A percentile compares a stretch with the other conserved stretches of the same genome.
These are phyloP conservation scores for Nanorana parkeri DNA, from an alignment of 2,113 vertebrate species.

Conservation along the genomic window DNA sequence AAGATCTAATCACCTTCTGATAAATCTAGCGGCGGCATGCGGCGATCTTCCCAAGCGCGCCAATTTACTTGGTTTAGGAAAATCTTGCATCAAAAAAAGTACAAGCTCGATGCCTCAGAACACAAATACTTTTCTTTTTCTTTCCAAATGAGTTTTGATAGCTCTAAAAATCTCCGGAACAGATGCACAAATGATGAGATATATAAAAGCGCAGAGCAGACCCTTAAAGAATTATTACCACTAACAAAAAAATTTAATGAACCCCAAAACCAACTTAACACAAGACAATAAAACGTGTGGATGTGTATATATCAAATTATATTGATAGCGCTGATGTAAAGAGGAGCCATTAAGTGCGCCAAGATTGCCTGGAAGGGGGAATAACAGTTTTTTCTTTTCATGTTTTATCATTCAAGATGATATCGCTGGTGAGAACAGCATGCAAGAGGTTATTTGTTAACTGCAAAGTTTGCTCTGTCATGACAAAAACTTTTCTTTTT, in stretches of 20 bases:
- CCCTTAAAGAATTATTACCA: constrained; percentile 52
- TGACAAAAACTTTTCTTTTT: neutral
- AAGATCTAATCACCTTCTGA: neutral
- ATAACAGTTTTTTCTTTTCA: neutral
- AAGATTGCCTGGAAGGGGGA: neutral
- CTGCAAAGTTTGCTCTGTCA: neutral
- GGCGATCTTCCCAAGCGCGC: neutral
- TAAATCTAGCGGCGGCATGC: neutral
- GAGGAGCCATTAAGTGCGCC: constrained; percentile 38
- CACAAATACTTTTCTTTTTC: constrained; percentile 24
- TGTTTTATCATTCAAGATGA: constrained; percentile 6
- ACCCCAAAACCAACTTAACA: constrained; percentile 31
- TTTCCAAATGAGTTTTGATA: constrained; percentile 31
- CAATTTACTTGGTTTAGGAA: neutral
- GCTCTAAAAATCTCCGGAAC: constrained; percentile 24
- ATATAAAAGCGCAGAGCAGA: constrained; percentile 37
- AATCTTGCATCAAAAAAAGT: constrained; percentile 19
- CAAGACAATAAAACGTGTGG: constrained; percentile 23
- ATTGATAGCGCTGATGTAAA: constrained; percentile 37
- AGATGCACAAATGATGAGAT: constrained; percentile 39
- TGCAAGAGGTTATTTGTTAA: neutral
- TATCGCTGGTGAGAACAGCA: neutral
- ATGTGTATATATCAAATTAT: constrained; percentile 52
- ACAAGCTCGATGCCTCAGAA: neutral
- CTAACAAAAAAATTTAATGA: constrained; percentile 46